Percentiles rank a stretch among this genome's conserved stretches.
Conservation (phyloP, 2,797 vertebrate genomes). For the Parauchenoglanis punctatus region DNA sequence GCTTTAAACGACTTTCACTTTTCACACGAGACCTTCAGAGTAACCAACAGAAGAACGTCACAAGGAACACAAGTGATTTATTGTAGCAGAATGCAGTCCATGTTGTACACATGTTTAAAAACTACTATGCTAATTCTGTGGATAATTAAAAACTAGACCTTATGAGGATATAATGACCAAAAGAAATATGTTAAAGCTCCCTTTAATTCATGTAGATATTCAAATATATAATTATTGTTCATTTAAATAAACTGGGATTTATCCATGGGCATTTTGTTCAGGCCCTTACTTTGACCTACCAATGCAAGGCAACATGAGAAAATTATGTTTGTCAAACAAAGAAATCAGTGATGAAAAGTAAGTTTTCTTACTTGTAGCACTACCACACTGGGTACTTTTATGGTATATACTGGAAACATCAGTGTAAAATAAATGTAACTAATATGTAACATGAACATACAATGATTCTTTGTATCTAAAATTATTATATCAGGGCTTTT, state of each 20-base stretch:
- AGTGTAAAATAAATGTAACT: slow-evolving; percentile 5
- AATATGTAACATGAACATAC: neutral
- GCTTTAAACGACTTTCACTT: slow-evolving; percentile 33
- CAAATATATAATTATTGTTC: neutral
- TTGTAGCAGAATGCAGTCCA: slow-evolving; percentile 32
- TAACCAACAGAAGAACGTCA: slow-evolving; percentile 42
- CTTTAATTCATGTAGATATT: neutral
- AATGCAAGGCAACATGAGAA: neutral
- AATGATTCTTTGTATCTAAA: slow-evolving; percentile 24
- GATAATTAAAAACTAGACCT: neutral
- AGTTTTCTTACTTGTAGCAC: slow-evolving; percentile 5
- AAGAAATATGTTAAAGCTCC: neutral
- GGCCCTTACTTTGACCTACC: neutral
- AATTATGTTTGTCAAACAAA: neutral
- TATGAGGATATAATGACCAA: neutral
- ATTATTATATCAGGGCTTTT: neutral
- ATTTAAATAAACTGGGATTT: neutral
- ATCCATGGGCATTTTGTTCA: neutral
- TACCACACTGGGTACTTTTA: neutral
- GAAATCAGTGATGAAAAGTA: neutral
- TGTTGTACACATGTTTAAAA: slow-evolving; percentile 6
- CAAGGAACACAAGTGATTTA: slow-evolving; percentile 49
- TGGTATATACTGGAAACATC: neutral
- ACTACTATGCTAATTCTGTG: neutral
- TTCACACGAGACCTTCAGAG: slow-evolving; percentile 57